Evolutionary conservation across 1,140 invertebrate genomes (phyloP).

Genomic region (Bombus cullumanus): DNA sequence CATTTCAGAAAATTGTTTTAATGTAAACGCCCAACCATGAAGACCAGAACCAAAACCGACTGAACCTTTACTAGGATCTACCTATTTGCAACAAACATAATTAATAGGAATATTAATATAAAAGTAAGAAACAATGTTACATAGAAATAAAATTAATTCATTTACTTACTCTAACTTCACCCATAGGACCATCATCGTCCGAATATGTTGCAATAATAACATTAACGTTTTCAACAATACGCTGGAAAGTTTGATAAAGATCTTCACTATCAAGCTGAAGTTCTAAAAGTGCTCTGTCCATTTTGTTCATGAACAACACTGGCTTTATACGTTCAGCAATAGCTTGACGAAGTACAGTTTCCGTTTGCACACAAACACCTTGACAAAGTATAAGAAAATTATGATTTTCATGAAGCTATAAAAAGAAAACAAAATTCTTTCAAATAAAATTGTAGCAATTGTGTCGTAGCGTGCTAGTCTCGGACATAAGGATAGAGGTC

Average conservation of each 20-base stretch:
- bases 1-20: conserved; percentile 99
- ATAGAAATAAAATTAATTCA: neutral
- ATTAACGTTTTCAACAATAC: conserved; percentile 99
- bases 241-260: conserved; percentile 99
- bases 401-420: neutral
- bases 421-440: conserved; percentile 24
- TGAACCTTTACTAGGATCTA: conserved; percentile 98
- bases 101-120: neutral
- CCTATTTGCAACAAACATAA: conserved; percentile 77
- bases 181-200: conserved; percentile 99
- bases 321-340: conserved; percentile 99
- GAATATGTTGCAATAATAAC: conserved; percentile 99
- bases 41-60: conserved; percentile 99
- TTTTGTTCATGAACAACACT: conserved; percentile 99
- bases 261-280: conserved; percentile 98
- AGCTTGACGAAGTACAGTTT: conserved; percentile 99
- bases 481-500: conserved; percentile 88
- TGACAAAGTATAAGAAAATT: conserved; percentile 58
- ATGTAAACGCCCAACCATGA: conserved; percentile 99
- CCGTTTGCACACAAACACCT: conserved; percentile 99
- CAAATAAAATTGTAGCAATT: conserved; percentile 63
- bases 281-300: conserved; percentile 98
- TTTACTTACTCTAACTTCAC: conserved; percentile 93
- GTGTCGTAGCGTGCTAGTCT: conserved; percentile 83
- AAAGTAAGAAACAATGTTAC: neutral